Conservation (phyloP, 2,797 vertebrate species). For the Pipistrellus nathusii region DNA sequence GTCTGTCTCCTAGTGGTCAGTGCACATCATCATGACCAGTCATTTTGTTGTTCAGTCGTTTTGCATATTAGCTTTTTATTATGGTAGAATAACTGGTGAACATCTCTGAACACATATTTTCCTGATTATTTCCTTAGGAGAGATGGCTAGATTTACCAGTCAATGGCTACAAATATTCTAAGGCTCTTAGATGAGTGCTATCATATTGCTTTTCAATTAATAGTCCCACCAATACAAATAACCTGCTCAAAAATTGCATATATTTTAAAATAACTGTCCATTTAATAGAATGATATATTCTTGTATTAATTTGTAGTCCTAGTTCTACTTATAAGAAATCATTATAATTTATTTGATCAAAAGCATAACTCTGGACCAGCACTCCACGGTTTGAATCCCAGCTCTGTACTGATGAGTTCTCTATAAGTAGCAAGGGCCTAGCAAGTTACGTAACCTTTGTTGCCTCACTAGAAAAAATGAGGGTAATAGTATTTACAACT, state of each 20-base stretch:
- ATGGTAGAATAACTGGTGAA: not conserved
- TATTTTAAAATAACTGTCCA: conserved; percentile 25
- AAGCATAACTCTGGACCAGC: not conserved
- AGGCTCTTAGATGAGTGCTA: not conserved
- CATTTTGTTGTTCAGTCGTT: no score
- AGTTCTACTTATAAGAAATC: not conserved
- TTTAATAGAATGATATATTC: not conserved
- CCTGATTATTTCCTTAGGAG: conserved; percentile 28
- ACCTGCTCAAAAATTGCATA: not conserved
- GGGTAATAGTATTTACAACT: not conserved
- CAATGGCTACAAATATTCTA: conserved; percentile 20
- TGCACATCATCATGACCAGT: no score
- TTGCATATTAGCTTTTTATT: no score
- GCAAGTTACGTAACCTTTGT: not conserved
- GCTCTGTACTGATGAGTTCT: not conserved
- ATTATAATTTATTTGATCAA: not conserved
- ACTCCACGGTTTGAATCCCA: conserved; percentile 26
- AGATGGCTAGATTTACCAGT: not conserved
- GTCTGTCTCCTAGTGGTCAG: no score
- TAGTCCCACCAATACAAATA: not conserved
- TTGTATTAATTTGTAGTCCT: not conserved
- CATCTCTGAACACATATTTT: conserved; percentile 27
- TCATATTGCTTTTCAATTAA: not conserved
- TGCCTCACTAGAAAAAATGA: conserved; percentile 10
- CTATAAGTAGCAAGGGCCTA: not conserved